Evolutionary conservation across 2,797 vertebrate genomes (phyloP).

Genomic region (Rhinella marina): DNA sequence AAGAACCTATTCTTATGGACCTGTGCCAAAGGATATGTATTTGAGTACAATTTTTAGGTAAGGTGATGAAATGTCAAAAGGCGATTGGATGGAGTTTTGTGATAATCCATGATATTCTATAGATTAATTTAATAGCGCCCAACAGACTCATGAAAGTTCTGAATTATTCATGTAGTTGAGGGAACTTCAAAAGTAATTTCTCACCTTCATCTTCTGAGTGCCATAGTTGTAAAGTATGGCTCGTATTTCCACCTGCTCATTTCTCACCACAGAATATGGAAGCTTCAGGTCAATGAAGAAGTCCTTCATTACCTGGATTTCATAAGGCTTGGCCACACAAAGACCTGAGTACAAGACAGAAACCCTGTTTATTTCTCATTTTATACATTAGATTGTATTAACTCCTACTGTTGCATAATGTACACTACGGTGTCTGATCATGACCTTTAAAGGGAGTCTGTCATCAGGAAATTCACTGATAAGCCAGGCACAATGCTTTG

Average conservation of each 20-base stretch:
- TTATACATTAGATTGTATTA: not conserved
- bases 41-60: not conserved
- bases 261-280: slow-evolving; percentile 86
- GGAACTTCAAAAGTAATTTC: not conserved
- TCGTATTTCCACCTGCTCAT: slow-evolving; percentile 88
- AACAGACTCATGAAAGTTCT: not conserved
- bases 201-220: slow-evolving; percentile 45
- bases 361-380: not conserved
- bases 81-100: not conserved
- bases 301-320: slow-evolving; percentile 78
- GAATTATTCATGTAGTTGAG: slow-evolving; percentile 23
- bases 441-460: too few relatives aligned
- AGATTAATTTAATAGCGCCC: not conserved
- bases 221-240: slow-evolving; percentile 87
- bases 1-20: not conserved
- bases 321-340: slow-evolving; percentile 83
- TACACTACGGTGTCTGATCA: not conserved
- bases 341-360: slow-evolving; percentile 74
- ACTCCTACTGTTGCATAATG: not conserved
- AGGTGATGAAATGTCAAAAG: not conserved
- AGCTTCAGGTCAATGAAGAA: slow-evolving; percentile 88
- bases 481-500: too few relatives aligned
- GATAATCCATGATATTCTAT: not conserved
- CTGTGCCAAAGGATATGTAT: not conserved
- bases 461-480: too few relatives aligned